A percentile compares a stretch with the other conserved stretches of the same genome.
These are phyloP conservation scores for Myrmecophaga tridactyla DNA, from an alignment of 2,113 vertebrate species.

Conservation along the genomic window DNA sequence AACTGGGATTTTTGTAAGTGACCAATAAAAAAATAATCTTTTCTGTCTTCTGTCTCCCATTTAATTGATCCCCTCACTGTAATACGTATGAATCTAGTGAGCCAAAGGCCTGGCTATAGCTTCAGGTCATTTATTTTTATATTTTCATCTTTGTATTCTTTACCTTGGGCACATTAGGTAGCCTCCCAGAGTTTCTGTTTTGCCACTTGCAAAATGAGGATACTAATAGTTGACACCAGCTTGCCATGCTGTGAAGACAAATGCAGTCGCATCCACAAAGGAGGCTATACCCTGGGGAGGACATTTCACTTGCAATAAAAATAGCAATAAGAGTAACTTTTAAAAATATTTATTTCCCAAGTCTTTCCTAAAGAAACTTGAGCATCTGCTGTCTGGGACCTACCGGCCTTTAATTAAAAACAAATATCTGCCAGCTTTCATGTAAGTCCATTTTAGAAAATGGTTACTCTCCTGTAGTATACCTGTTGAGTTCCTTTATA, in stretches of 20 bases:
- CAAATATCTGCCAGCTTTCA: slow-evolving; percentile 41
- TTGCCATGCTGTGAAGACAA: not conserved
- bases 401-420: slow-evolving; percentile 47
- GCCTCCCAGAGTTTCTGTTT: not conserved
- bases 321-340: not conserved
- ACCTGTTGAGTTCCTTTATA: not conserved
- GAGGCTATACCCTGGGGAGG: not conserved
- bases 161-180: not conserved
- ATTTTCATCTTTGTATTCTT: no score
- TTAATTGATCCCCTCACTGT: not conserved
- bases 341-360: not conserved
- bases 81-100: not conserved
- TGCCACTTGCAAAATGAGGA: not conserved
- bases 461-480: not conserved
- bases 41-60: not conserved
- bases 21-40: not conserved
- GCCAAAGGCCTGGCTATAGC: not conserved
- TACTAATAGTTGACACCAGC: not conserved
- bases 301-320: not conserved
- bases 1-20: not conserved
- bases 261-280: not conserved
- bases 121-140: not conserved
- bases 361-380: not conserved
- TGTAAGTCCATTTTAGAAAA: slow-evolving; percentile 34
- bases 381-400: not conserved